Percentiles rank a stretch among this genome's conserved stretches.
Conservation (phyloP, 2,113 vertebrate genomes). For the Cervus canadensis region DNA sequence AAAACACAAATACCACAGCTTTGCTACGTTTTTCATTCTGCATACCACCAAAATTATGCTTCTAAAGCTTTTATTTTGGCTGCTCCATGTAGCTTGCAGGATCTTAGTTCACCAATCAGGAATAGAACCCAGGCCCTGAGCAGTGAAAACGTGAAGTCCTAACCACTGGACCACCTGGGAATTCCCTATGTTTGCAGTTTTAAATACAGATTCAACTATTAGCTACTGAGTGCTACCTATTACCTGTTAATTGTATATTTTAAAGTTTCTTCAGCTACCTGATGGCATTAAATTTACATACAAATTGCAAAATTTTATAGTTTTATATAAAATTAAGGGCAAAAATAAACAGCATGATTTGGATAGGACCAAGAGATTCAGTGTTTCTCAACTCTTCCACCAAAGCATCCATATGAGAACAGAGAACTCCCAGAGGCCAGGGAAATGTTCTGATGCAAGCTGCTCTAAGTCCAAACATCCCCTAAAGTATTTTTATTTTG, state of each 20-base stretch:
- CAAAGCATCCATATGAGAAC: not conserved
- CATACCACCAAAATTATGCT: not conserved
- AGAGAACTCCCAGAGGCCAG: not conserved
- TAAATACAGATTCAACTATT: slow-evolving; percentile 39
- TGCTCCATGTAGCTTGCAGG: not conserved
- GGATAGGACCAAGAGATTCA: not conserved
- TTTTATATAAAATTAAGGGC: not conserved
- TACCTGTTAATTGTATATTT: not conserved
- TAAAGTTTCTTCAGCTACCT: not conserved
- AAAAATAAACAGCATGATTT: slow-evolving; percentile 5
- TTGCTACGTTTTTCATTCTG: not conserved
- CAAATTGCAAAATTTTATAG: not conserved
- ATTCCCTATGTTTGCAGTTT: not conserved
- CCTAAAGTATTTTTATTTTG: not conserved
- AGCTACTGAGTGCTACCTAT: not conserved
- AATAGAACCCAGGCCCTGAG: not conserved
- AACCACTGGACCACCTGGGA: not conserved
- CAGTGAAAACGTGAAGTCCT: not conserved
- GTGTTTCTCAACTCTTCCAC: not conserved
- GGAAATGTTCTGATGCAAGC: not conserved
- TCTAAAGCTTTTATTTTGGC: not conserved
- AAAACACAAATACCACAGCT: not conserved
- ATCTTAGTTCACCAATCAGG: not conserved
- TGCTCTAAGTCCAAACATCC: not conserved
- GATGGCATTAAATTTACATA: slow-evolving; percentile 11